phyloP scores from a whole-genome alignment of 2,888 invertebrate species.

The Anticlea derivata region DNA sequence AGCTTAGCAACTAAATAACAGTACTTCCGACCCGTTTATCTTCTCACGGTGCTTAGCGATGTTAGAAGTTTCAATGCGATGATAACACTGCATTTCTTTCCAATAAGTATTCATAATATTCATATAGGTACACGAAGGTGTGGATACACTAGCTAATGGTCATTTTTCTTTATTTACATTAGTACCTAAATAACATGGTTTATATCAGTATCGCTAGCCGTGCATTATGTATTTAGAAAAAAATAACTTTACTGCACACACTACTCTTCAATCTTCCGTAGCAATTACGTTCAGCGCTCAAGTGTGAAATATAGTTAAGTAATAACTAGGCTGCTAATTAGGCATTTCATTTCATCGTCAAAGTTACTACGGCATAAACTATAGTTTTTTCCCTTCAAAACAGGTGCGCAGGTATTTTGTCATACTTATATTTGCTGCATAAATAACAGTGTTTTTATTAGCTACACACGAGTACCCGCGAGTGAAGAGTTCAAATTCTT shows the following conservation, averaged over 20 bases:
- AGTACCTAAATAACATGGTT: constrained; percentile 19
- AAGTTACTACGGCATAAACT: constrained; percentile 40
- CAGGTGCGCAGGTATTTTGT: constrained; percentile 24
- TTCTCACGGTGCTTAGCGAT: constrained; percentile 18
- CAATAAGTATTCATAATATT: constrained; percentile 19
- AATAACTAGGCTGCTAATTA: constrained; percentile 49
- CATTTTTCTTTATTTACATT: constrained; percentile 14
- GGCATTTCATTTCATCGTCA: constrained; percentile 46
- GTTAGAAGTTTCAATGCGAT: constrained; percentile 2
- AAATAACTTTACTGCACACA: constrained; percentile 20
- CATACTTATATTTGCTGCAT: constrained; percentile 25
- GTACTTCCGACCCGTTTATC: constrained; percentile 15
- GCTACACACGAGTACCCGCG: neutral
- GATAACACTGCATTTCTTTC: neutral
- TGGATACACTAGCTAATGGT: constrained; percentile 10
- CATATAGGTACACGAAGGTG: constrained; percentile 8
- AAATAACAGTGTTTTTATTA: constrained; percentile 7
- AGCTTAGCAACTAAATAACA: constrained; percentile 13
- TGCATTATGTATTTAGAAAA: constrained; percentile 18
- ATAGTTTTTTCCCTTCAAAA: constrained; percentile 41
- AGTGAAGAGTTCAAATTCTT: constrained; percentile 23
- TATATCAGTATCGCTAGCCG: constrained; percentile 28
- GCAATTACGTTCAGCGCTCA: constrained; percentile 45
- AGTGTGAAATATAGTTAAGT: constrained; percentile 50
- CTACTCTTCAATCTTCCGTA: constrained; percentile 33